Evolutionary conservation across 2,113 vertebrate genomes (phyloP).

Genomic region (Sakesphorus luctuosus): DNA sequence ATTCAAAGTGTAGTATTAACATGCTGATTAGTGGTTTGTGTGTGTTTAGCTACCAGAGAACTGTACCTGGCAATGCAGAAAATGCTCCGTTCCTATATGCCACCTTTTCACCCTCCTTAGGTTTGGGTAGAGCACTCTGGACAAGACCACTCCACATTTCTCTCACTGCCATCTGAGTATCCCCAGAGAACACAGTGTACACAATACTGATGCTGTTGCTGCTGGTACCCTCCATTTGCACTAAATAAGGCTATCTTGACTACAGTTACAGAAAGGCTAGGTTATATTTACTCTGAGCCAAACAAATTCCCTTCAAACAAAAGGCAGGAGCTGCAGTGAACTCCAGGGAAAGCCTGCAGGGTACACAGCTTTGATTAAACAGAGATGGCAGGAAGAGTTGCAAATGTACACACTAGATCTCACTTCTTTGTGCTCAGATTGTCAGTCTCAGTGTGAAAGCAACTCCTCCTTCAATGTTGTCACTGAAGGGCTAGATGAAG

Average conservation of each 20-base stretch:
- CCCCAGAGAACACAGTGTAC: fast-evolving
- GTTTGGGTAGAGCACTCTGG: background rate
- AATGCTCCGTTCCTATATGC: background rate
- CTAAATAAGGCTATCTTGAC: background rate
- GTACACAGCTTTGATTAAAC: background rate
- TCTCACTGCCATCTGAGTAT: background rate
- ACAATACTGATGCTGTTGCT: background rate
- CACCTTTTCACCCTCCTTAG: background rate
- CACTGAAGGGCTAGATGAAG: background rate
- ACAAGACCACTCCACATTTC: fast-evolving
- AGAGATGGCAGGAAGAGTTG: background rate
- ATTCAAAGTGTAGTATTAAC: background rate
- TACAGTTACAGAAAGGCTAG: background rate
- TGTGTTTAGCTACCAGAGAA: background rate
- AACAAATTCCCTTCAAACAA: conserved; percentile 3
- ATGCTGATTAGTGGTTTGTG: background rate
- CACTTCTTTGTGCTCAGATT: background rate
- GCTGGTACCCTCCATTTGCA: background rate
- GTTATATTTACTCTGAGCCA: background rate
- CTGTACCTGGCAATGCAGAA: background rate
- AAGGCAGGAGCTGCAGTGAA: conserved; percentile 3
- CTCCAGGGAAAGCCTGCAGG: background rate
- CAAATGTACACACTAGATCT: background rate
- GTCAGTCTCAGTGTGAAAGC: background rate
- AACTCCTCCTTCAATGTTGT: background rate